A percentile compares a stretch with the other conserved stretches of the same genome.
Evolutionary conservation across 1,140 invertebrate species (phyloP).

Genomic region (Cyclina sinensis): DNA sequence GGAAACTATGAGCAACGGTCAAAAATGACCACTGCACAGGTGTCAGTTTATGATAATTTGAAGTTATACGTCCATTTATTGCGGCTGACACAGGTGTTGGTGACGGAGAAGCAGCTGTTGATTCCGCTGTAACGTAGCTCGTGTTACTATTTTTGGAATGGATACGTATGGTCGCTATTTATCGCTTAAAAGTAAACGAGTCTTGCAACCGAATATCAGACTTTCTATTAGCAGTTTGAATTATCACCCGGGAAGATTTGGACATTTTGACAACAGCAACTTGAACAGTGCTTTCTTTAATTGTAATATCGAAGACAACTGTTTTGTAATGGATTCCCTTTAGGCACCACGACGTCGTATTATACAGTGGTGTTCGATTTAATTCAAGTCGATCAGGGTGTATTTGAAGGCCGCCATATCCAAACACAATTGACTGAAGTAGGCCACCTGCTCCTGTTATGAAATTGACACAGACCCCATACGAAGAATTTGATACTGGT

Average conservation of each 20-base stretch:
- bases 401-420: conserved; percentile 85
- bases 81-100: too few relatives aligned
- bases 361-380: conserved; percentile 72
- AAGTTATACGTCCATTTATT: too few relatives aligned
- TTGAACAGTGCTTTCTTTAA: not conserved
- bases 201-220: too few relatives aligned
- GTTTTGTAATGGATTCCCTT: conserved; percentile 69
- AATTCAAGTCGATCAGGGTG: conserved; percentile 64
- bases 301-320: not conserved
- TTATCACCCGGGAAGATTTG: not conserved
- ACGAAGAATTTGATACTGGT: conserved; percentile 79
- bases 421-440: conserved; percentile 85
- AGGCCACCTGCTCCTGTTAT: conserved; percentile 87
- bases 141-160: too few relatives aligned
- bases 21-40: too few relatives aligned
- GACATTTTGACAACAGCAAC: not conserved
- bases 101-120: too few relatives aligned
- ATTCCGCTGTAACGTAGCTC: too few relatives aligned
- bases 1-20: too few relatives aligned
- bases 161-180: too few relatives aligned
- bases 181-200: too few relatives aligned
- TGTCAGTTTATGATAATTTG: too few relatives aligned
- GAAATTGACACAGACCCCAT: conserved; percentile 86
- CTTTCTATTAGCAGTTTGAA: too few relatives aligned
- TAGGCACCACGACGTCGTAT: conserved; percentile 73